Percentiles rank a stretch among this genome's conserved stretches.
These are phyloP conservation scores for Venturia canescens DNA, from an alignment of 1,140 invertebrate species.

Conservation along the genomic window DNA sequence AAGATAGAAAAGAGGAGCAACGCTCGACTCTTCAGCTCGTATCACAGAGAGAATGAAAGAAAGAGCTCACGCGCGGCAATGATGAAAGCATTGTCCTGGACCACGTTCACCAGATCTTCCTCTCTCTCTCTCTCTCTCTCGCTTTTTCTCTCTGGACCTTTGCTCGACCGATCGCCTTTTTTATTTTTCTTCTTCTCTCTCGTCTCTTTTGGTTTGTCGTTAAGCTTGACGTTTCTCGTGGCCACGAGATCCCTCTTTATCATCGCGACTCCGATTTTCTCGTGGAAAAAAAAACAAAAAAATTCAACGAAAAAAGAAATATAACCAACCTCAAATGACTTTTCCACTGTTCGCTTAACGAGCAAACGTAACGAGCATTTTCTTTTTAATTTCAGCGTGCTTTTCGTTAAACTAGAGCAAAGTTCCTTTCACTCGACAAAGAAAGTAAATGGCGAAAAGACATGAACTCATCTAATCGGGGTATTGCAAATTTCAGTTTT, in stretches of 20 bases:
- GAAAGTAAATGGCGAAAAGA: not conserved
- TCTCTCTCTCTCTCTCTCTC: conserved; percentile 45
- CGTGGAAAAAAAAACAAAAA: not conserved
- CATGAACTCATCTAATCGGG: not conserved
- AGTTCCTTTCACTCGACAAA: not conserved
- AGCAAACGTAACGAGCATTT: conserved; percentile 3
- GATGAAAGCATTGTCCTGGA: conserved; percentile 76
- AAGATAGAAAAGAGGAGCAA: conserved; percentile 38
- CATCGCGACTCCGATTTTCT: conserved; percentile 30
- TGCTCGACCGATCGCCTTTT: conserved; percentile 52
- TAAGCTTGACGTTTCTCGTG: conserved; percentile 34
- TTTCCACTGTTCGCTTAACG: conserved; percentile 9
- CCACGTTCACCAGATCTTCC: conserved; percentile 60
- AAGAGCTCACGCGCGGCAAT: conserved; percentile 70
- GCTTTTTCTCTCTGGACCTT: conserved; percentile 39
- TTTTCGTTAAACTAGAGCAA: not conserved
- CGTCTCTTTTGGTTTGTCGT: conserved; percentile 37
- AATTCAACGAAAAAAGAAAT: not conserved
- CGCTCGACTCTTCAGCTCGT: conserved; percentile 55
- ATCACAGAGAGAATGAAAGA: conserved; percentile 65
- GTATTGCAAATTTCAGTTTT: not conserved
- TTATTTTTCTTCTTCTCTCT: conserved; percentile 44
- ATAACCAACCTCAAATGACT: not conserved
- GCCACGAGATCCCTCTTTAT: conserved; percentile 31
- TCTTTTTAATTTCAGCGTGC: not conserved